Base-by-base conservation (phyloP, 2,113 vertebrate genomes). In the Elaphurus davidianus region DNA sequence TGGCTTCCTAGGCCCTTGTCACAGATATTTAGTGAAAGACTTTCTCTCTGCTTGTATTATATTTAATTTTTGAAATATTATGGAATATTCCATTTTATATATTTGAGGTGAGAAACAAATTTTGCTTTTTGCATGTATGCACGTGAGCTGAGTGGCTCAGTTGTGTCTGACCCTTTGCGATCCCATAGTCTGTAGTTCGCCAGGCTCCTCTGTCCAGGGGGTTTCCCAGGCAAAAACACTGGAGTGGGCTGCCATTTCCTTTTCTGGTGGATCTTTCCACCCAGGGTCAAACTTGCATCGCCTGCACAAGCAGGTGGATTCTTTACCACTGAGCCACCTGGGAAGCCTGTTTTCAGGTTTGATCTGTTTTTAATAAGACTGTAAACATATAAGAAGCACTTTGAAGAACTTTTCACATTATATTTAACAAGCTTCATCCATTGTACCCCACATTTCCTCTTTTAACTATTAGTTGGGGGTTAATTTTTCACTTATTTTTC, bases 51-150 rank as follows among this genome's bases (percentile, higher is more conserved):
- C 89, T 93, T 78, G 33, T 36, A 50, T 82, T 4, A 64, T 52
- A 30, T 64, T 90, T 90, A 78, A 90, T 81, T 59, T 74, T 57
- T 40, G 21, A 94, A 83, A 57, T 62, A 54, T 9, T 30, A 33
- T 64, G 1, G 8, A 16, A 30, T 33, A 13, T 28, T 89, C 0
- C 15, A 78, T 60, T 83, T 67, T 55, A 9, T 87, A 9, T 59
- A 57, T 96, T 86, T 40, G 40, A 52, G 5, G 10, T 83, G 27
- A 59, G 55, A 67, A 92, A 21, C 33, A n/a, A 54, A 90, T 14
- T 71, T 74, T 47, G 64, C 7, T 76, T 93, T 93, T 76, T 8
- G 2, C 25, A 82, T 7, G 71, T 10, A 52, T 7, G 12, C 71
- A 7, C 14, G 36, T 27, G 6, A 14, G 5, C 71, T 43, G 11